Base-by-base conservation (phyloP, 2,888 invertebrate species). In the Pristionchus entomophagus region DNA sequence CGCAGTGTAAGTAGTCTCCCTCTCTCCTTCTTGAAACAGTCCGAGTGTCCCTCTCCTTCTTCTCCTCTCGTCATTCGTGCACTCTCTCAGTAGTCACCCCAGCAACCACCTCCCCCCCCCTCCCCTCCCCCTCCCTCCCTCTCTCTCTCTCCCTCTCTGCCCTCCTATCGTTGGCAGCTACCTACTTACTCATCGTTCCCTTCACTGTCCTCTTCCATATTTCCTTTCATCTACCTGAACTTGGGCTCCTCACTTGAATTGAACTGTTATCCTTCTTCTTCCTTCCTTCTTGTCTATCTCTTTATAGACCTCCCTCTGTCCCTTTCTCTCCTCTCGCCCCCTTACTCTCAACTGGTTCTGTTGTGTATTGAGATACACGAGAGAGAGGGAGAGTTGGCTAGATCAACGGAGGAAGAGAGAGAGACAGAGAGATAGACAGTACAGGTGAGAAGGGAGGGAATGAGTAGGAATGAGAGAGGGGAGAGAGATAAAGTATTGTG, bases 61-160 rank as follows among this genome's bases (percentile, higher is more conserved):
- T 41, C 38, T 32, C 56, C 32, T 22, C 38, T 38, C 77, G 77
- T 81, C 86, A 53, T 53, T 53, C 59, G 14, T 49, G 38, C 80
- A n/a, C 86, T 56, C 59, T 86, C 78, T 84, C 62, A 62, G 29
- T 49, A 51, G 51, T 69, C 84, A 51, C 78, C 53, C 49, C 78
- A 49, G 38, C 62, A 45, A 56, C 82, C 82, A 45, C 62, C 49
- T 59, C 38, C 51, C 19, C 51, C 22, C 81, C 56, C n/a, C 29
- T n/a, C 3, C 62, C 38, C 53, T 59, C 59, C 59, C 38, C 26
- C 26, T 17, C 41, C 45, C 69, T 69, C 38, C 29, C 26, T 49
- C 29, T n/a, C 29, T 45, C 49, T 26, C 51, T 69, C 35, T 22
- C n/a, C 56, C 56, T 56, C 56, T 56, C 56, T 5, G 12, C 56